Evolutionary conservation across 2,888 invertebrate genomes (phyloP).

Genomic region (Galeopsomyia nigrocyanea): DNA sequence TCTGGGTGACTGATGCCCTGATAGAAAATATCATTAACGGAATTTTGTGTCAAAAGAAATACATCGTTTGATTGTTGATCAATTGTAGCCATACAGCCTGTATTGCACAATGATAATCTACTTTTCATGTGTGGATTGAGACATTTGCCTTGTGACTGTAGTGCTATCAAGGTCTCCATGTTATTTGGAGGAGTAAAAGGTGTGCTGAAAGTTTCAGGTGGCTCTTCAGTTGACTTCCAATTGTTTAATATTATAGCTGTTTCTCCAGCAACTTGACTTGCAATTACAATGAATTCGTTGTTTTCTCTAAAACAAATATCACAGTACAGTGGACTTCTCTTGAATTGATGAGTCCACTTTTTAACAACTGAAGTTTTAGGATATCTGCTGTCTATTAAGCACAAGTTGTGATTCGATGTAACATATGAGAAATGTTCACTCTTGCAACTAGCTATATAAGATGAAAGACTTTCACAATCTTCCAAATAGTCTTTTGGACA

Average conservation of each 20-base stretch:
- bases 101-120: conserved; percentile 58
- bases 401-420: conserved; percentile 60
- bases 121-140: conserved; percentile 59
- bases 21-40: conserved; percentile 65
- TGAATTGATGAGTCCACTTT: conserved; percentile 74
- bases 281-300: conserved; percentile 59
- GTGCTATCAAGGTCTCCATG: conserved; percentile 57
- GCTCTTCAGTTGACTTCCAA: conserved; percentile 56
- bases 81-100: conserved; percentile 55
- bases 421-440: conserved; percentile 59
- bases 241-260: conserved; percentile 60
- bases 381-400: conserved; percentile 61
- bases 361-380: conserved; percentile 64
- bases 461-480: conserved; percentile 59
- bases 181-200: conserved; percentile 60
- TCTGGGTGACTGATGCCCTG: conserved; percentile 61
- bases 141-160: conserved; percentile 60
- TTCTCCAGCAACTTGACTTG: conserved; percentile 61
- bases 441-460: conserved; percentile 55
- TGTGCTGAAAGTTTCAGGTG: conserved; percentile 57
- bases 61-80: conserved; percentile 50
- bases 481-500: conserved; percentile 60
- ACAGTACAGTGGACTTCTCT: conserved; percentile 70
- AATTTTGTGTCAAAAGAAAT: conserved; percentile 61
- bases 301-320: conserved; percentile 61